These are phyloP conservation scores for Smutsia temminckii DNA, from an alignment of 2,797 vertebrate species.

Conservation along the genomic window DNA sequence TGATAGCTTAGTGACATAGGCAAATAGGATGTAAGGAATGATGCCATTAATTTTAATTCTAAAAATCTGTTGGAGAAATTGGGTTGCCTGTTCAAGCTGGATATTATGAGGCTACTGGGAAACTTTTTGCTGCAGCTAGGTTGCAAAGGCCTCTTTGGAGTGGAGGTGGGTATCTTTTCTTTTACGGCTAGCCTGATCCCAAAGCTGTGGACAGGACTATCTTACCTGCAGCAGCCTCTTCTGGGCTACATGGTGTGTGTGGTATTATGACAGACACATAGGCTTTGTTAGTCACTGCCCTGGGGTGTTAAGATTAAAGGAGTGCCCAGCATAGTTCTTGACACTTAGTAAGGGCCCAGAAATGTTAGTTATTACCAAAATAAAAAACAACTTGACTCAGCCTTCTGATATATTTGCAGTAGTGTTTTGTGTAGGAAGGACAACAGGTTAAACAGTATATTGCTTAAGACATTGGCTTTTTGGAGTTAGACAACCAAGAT, in stretches of 20 bases:
- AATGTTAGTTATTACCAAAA: constrained; percentile 49
- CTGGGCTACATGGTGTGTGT: not conserved
- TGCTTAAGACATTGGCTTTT: constrained; percentile 28
- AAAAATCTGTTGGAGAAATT: constrained; percentile 2
- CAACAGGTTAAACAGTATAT: not conserved
- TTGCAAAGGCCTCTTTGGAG: not conserved
- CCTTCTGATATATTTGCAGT: not conserved
- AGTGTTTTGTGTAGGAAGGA: not conserved
- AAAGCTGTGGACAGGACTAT: not conserved
- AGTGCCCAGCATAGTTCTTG: not conserved
- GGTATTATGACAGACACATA: not conserved
- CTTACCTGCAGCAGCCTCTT: not conserved
- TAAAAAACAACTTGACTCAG: constrained; percentile 19
- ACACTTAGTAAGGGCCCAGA: not conserved
- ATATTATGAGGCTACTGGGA: not conserved
- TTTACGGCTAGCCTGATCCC: not conserved
- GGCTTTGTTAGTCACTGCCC: not conserved
- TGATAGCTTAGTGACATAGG: not conserved
- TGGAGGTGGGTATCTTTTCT: not conserved
- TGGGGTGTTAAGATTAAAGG: not conserved
- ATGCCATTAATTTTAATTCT: constrained; percentile 42
- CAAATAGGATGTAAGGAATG: not conserved
- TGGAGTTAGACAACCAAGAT: not conserved
- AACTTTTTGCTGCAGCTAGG: not conserved
- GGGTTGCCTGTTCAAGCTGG: not conserved